Percentiles rank a stretch among this genome's conserved stretches.
Conservation (phyloP, 1,140 invertebrate genomes). For the Scaptodrosophila lebanonensis region DNA sequence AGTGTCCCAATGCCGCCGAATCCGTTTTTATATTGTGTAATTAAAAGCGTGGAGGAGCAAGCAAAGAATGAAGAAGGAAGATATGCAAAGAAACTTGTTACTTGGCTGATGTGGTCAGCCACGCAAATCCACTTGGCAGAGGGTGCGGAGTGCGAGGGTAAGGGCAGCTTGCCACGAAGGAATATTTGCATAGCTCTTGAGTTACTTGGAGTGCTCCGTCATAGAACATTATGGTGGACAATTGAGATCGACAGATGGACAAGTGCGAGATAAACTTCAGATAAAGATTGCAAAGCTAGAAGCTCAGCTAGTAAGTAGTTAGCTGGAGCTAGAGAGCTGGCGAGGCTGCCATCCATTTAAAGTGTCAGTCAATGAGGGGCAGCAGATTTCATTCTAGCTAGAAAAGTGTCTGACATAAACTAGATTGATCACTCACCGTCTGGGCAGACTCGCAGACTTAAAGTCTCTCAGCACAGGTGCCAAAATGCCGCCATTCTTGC, state of each 20-base stretch:
- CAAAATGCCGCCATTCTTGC: conserved; percentile 25
- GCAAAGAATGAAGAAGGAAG: background rate
- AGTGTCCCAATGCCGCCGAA: conserved; percentile 18
- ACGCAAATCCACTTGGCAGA: too few species aligned
- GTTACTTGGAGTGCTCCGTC: conserved; percentile 20
- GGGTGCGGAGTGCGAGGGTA: too few species aligned
- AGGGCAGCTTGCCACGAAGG: conserved; percentile 48
- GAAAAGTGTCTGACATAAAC: conserved; percentile 50
- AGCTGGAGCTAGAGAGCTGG: too few species aligned
- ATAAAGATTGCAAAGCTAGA: background rate
- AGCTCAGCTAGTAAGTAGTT: background rate
- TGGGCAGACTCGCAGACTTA: conserved; percentile 28
- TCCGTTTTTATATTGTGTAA: conserved; percentile 55
- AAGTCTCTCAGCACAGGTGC: conserved; percentile 3
- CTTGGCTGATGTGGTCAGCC: conserved; percentile 19
- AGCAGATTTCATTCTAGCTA: conserved; percentile 10
- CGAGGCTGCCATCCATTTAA: conserved; percentile 41
- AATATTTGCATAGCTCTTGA: conserved; percentile 66
- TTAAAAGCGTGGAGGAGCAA: conserved; percentile 26
- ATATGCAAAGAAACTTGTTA: background rate
- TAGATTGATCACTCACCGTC: conserved; percentile 57
- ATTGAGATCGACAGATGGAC: conserved; percentile 44
- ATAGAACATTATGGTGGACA: conserved; percentile 58
- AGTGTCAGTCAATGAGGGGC: conserved; percentile 41
- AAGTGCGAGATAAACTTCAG: conserved; percentile 10